These are phyloP conservation scores for Acheta domesticus DNA, from an alignment of 2,888 invertebrate genomes.

Conservation along the genomic window DNA sequence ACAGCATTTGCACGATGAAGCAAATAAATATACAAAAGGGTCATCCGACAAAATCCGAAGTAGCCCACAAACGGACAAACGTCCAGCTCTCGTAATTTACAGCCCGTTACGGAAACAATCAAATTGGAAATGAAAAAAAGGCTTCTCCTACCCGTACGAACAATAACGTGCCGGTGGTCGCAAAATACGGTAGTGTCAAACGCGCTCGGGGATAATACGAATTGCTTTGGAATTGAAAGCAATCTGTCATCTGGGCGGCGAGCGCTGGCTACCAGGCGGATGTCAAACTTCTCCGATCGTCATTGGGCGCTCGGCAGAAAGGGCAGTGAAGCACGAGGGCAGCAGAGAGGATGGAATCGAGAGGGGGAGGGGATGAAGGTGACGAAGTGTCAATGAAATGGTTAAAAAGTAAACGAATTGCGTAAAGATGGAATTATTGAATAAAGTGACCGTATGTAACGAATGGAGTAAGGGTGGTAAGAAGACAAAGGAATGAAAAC, in stretches of 20 bases:
- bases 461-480: too few species aligned
- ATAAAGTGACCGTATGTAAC: too few species aligned
- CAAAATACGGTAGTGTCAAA: not conserved
- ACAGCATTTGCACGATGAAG: too few species aligned
- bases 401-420: too few species aligned
- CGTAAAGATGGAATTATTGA: too few species aligned
- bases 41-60: too few species aligned
- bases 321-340: not conserved
- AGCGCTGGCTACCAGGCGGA: not conserved
- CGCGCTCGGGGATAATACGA: not conserved
- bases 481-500: too few species aligned
- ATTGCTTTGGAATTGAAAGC: not conserved
- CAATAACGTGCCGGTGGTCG: conserved; percentile 3
- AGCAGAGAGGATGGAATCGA: not conserved
- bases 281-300: not conserved
- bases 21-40: too few species aligned
- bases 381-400: too few species aligned
- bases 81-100: conserved; percentile 3
- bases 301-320: not conserved
- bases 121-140: not conserved
- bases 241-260: not conserved
- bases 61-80: not conserved
- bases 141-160: not conserved
- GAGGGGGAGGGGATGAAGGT: too few species aligned
- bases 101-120: conserved; percentile 1